Percentiles rank a stretch among this genome's conserved stretches.
These are phyloP conservation scores for Paratilapia polleni DNA, from an alignment of 2,113 vertebrate genomes.

Conservation along the genomic window DNA sequence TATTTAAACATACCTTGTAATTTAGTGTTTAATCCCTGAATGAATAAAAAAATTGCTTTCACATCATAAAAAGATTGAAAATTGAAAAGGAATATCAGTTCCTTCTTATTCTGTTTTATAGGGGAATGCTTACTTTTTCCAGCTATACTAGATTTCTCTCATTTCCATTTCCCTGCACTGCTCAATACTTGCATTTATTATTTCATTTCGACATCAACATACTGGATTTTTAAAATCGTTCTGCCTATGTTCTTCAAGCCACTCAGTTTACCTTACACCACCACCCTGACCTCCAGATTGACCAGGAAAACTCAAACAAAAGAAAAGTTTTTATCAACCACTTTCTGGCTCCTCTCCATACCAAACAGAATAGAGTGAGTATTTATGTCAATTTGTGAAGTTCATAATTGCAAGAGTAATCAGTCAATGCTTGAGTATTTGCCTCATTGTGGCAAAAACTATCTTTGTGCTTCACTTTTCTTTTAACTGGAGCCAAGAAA, in stretches of 20 bases:
- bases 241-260: background rate
- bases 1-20: background rate
- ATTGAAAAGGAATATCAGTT: background rate
- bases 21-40: background rate
- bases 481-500: conserved; percentile 44
- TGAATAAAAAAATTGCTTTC: background rate
- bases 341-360: background rate
- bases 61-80: fast-evolving
- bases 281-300: background rate
- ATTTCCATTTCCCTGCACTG: background rate
- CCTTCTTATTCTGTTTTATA: no score
- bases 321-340: background rate
- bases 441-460: background rate
- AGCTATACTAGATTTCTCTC: background rate
- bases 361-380: background rate
- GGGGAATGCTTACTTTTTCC: background rate
- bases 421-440: background rate
- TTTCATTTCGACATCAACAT: background rate
- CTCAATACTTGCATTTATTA: background rate
- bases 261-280: background rate
- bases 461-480: conserved; percentile 18
- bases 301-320: no score
- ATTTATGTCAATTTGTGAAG: background rate
- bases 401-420: background rate
- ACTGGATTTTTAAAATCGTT: background rate